phyloP scores from a whole-genome alignment of 2,797 vertebrate species.

The Chelonia mydas region DNA sequence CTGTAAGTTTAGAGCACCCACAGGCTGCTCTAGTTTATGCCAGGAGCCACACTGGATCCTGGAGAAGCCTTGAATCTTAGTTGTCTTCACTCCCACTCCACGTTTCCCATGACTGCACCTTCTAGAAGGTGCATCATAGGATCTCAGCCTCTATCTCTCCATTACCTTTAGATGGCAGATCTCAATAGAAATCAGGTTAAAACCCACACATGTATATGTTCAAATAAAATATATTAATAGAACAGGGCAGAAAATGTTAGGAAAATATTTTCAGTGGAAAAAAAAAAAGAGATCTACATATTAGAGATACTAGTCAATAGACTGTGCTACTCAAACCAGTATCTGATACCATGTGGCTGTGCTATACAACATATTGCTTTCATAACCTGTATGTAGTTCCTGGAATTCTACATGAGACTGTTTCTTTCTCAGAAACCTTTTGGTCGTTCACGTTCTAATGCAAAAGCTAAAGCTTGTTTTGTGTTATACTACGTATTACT shows the following conservation, averaged over 20 bases:
- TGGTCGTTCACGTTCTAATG: conserved; percentile 52
- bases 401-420: background rate
- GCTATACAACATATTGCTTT: background rate
- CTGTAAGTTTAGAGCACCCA: background rate
- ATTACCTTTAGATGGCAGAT: background rate
- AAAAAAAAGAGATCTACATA: conserved; percentile 36
- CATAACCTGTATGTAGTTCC: background rate
- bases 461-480: conserved; percentile 58
- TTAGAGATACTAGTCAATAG: background rate
- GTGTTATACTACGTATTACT: conserved; percentile 52
- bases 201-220: conserved; percentile 25
- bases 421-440: conserved; percentile 45
- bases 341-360: background rate
- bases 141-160: background rate
- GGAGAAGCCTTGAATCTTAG: background rate
- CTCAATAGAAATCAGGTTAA: conserved; percentile 32
- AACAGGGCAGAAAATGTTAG: conserved; percentile 44
- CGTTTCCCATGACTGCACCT: rapidly evolving
- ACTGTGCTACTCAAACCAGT: background rate
- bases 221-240: conserved; percentile 59
- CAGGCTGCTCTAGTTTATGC: background rate
- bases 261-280: conserved; percentile 6
- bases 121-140: background rate
- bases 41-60: background rate
- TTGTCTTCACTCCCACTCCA: rapidly evolving